Conservation (phyloP, 2,113 vertebrate genomes). For the Dasyurus viverrinus region DNA sequence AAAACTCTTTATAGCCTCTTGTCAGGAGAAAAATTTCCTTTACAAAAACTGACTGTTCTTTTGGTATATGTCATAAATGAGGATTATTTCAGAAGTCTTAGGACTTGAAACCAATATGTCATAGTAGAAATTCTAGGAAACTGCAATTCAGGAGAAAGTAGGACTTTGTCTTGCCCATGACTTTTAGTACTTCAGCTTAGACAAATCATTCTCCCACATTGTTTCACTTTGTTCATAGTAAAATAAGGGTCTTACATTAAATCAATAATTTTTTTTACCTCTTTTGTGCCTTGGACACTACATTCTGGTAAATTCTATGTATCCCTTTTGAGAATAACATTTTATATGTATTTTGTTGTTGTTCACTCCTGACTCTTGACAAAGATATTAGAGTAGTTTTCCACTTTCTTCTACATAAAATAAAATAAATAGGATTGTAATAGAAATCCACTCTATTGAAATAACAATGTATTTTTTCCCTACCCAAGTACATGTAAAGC, state of each 20-base stretch:
- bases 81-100: constrained; percentile 7
- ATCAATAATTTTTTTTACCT: not conserved
- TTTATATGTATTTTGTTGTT: not conserved
- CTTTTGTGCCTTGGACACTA: not conserved
- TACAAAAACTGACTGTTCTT: constrained; percentile 11
- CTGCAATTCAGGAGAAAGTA: not conserved
- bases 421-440: not conserved
- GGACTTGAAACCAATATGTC: not conserved
- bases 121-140: not conserved
- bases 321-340: not conserved
- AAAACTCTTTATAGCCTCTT: not conserved
- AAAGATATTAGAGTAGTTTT: not conserved
- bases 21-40: constrained; percentile 22
- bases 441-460: not conserved
- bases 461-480: not conserved
- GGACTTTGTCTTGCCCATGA: constrained; percentile 10
- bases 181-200: not conserved
- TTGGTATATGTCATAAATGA: not conserved
- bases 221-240: constrained; percentile 16
- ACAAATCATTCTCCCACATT: not conserved
- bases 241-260: not conserved
- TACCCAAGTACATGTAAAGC: not conserved
- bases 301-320: not conserved
- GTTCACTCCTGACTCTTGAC: not conserved
- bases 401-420: not conserved